phyloP scores from a whole-genome alignment of 1,140 invertebrate genomes.

The Helicoverpa zea region DNA sequence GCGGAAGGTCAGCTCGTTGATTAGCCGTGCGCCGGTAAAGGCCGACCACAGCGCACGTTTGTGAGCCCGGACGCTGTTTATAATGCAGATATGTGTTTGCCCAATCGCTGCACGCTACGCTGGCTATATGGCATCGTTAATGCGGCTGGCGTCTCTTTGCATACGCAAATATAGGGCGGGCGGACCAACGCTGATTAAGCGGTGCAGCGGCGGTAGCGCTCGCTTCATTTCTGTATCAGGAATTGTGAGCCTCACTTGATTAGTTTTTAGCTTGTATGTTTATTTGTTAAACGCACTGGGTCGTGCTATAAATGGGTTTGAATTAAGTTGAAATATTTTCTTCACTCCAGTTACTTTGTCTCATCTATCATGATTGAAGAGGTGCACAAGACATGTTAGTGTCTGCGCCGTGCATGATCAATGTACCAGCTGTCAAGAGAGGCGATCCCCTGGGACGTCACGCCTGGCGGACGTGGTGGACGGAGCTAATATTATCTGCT shows the following conservation, averaged over 20 bases:
- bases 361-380: too few species aligned
- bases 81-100: constrained; percentile 87
- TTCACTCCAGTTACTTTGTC: not conserved
- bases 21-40: constrained; percentile 84
- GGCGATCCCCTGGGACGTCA: constrained; percentile 27
- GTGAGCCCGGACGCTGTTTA: constrained; percentile 86
- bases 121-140: constrained; percentile 87
- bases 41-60: constrained; percentile 85
- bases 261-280: constrained; percentile 42
- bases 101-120: constrained; percentile 85
- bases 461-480: constrained; percentile 5
- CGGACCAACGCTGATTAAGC: constrained; percentile 83
- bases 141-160: constrained; percentile 86
- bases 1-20: constrained; percentile 84
- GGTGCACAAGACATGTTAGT: not conserved
- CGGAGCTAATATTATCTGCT: constrained; percentile 67
- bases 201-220: constrained; percentile 76
- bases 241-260: constrained; percentile 58
- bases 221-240: constrained; percentile 78
- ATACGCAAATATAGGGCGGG: constrained; percentile 86
- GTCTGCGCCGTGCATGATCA: constrained; percentile 11
- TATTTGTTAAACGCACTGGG: constrained; percentile 22
- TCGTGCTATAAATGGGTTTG: constrained; percentile 10
- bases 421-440: constrained; percentile 13
- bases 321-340: not conserved